Evolutionary conservation across 2,888 invertebrate genomes (phyloP), one percentile per base, ranked within the genome.

Genomic region (Eupithecia vulgata): DNA sequence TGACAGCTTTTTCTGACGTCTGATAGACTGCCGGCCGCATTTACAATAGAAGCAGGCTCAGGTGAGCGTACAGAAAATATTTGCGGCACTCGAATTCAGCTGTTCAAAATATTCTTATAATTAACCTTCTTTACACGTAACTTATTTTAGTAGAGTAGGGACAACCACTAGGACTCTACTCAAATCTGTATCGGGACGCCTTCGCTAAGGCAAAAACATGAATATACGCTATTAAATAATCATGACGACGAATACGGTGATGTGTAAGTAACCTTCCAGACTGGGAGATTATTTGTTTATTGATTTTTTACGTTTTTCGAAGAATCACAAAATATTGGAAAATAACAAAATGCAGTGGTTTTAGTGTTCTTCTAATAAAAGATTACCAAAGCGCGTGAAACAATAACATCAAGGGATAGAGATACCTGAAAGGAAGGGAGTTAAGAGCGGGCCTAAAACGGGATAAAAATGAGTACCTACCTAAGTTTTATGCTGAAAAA

Each of bases 1-100:
- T 68, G 75, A 80, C 88, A 67, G 85, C 85, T 90, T 91, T 91
- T 89, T 89, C 81, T 74, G 15, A 35, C 3, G 71, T 82, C 78
- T 72, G 72, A 76, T 77, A 78, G 68, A 71, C 84, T 85, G 72
- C 79, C 80, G 66, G 67, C 70, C 62, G 15, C 70, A 80, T 79
- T 84, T 83, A 78, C 83, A 42, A n/a, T 48, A 40, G 59, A 68
- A 74, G 40, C 67, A 40, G 73, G 59, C 12, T 52, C 21, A 25
- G 48, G 48, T 21, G n/a, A 45, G 17, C 17, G 17, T 15, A 5
- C 10, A 17, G 21, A 25, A 52, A 52, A 5, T 0, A 12, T 52
- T 52, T 21, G 4, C 52, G 12, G 3, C 48, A n/a, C 10, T 25
- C 52, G 5, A 52, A 52, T 25, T 48, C n/a, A 48, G 8, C 8